Conservation (phyloP, 35 echinoderm and acorn worm genomes). For the Chiridota heheva region DNA sequence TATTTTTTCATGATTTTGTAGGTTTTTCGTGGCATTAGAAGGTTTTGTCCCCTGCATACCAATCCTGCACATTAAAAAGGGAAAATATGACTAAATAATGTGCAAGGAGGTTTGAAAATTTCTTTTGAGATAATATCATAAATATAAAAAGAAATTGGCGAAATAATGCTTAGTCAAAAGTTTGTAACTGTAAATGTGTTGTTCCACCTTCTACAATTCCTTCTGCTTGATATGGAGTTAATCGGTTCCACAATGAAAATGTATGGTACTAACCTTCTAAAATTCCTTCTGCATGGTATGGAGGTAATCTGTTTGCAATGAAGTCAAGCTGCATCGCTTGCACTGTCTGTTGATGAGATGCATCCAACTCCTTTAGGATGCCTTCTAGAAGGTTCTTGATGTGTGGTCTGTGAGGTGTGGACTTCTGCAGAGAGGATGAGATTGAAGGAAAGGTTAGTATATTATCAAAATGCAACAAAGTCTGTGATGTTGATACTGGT, state of each 20-base stretch:
- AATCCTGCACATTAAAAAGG: neutral
- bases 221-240: too few species aligned
- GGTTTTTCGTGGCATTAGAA: too few species aligned
- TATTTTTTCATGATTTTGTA: too few species aligned
- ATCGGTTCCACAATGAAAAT: too few species aligned
- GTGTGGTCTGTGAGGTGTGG: neutral
- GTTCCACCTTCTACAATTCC: constrained; percentile 12
- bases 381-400: constrained; percentile 32
- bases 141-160: neutral
- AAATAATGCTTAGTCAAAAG: neutral
- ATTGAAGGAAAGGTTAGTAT: neutral
- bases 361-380: constrained; percentile 36
- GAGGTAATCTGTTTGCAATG: constrained; percentile 84
- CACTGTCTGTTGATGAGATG: constrained; percentile 36
- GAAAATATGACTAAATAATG: neutral
- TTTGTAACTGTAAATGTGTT: neutral
- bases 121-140: too few species aligned
- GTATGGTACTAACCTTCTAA: too few species aligned
- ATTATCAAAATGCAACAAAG: neutral
- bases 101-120: too few species aligned
- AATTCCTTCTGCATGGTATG: constrained; percentile 31
- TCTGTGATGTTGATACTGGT: neutral
- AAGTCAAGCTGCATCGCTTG: constrained; percentile 80
- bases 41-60: constrained; percentile 7
- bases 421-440: neutral